A percentile compares a stretch with the other conserved stretches of the same genome.
Conservation (phyloP, 2,797 vertebrate genomes). For the Sebastes aleutianus region DNA sequence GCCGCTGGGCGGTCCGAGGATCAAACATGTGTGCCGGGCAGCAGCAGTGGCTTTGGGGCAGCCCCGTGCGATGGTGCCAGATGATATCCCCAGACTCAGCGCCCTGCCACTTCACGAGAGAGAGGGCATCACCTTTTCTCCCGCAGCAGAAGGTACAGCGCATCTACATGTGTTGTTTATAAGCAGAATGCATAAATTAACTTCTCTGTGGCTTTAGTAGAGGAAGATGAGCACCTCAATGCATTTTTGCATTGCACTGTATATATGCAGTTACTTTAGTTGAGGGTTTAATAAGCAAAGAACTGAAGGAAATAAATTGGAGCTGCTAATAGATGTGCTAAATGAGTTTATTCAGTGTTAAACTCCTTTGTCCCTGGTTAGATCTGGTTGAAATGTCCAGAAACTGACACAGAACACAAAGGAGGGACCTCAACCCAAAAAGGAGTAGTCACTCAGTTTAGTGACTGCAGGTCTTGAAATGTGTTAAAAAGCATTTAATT, state of each 20-base stretch:
- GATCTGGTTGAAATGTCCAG: constrained; percentile 4
- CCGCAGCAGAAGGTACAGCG: constrained; percentile 81
- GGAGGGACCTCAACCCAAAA: neutral
- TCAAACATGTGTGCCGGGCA: constrained; percentile 93
- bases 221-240: neutral
- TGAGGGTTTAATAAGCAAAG: neutral
- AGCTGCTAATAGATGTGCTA: neutral
- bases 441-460: neutral
- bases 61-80: constrained; percentile 92
- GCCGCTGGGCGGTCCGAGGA: constrained; percentile 85
- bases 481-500: neutral
- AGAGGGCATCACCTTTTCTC: constrained; percentile 84
- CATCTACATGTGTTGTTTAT: neutral
- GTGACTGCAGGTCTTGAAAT: neutral
- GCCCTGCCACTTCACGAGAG: constrained; percentile 91
- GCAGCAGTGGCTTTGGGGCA: constrained; percentile 92
- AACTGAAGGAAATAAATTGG: neutral
- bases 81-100: constrained; percentile 91
- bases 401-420: neutral
- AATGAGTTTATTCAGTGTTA: neutral
- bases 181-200: neutral
- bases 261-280: neutral
- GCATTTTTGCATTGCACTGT: neutral
- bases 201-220: neutral
- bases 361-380: neutral